Evolutionary conservation across 2,797 vertebrate species (phyloP).

Genomic region (Phoeniculus purpureus): DNA sequence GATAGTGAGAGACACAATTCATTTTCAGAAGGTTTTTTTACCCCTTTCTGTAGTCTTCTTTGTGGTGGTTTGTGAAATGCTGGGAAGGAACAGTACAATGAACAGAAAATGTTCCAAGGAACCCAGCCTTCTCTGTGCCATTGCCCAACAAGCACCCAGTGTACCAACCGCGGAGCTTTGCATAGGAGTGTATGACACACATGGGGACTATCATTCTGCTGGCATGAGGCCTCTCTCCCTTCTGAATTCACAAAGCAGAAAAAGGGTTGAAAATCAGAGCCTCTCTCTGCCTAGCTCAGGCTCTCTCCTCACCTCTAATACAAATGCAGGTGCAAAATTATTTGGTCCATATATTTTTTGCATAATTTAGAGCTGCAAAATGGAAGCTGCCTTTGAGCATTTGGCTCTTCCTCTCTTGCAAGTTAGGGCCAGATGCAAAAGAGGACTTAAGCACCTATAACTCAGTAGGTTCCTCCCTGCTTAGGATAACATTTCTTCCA

Average conservation of each 20-base stretch:
- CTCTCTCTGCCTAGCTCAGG: neutral
- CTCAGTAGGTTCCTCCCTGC: constrained; percentile 53
- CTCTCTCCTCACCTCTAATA: neutral
- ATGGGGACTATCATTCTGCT: neutral
- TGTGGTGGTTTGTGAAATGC: constrained; percentile 63
- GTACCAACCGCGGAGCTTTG: neutral
- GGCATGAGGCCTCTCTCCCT: neutral
- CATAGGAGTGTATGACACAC: neutral
- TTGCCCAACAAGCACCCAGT: constrained; percentile 39
- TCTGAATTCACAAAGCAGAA: neutral
- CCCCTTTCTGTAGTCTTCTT: neutral
- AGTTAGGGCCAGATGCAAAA: constrained; percentile 62
- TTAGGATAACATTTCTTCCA: constrained; percentile 63
- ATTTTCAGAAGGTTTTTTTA: neutral
- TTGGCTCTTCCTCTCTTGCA: constrained; percentile 58
- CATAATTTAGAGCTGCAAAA: constrained; percentile 42
- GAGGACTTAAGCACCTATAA: constrained; percentile 45
- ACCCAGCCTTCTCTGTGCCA: constrained; percentile 4
- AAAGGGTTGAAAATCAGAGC: neutral
- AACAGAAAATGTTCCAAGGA: constrained; percentile 41
- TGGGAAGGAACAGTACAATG: constrained; percentile 27
- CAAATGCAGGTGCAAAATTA: constrained; percentile 51
- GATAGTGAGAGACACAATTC: neutral
- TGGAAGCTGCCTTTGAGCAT: constrained; percentile 57
- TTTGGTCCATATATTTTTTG: neutral